phyloP scores from a whole-genome alignment of 2,113 vertebrate genomes.

The Capreolus pygargus region DNA sequence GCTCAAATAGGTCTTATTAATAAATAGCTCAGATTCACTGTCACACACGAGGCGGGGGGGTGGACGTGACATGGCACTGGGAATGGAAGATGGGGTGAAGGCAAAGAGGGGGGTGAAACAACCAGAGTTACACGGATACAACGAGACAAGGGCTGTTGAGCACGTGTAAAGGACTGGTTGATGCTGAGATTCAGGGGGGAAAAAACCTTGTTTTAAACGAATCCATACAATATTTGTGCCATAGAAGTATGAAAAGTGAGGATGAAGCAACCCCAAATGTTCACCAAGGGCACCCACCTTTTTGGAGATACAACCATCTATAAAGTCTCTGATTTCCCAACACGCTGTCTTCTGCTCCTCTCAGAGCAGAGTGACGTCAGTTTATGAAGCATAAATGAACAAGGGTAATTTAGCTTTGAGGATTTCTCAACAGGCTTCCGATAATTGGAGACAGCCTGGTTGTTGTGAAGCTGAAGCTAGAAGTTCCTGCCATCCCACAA shows the following conservation, averaged over 20 bases:
- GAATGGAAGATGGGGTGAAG: background rate
- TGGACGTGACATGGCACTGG: background rate
- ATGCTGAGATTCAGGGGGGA: background rate
- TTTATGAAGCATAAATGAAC: conserved; percentile 4
- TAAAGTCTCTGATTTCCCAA: background rate
- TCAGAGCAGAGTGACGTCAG: background rate
- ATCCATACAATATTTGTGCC: background rate
- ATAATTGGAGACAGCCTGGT: background rate
- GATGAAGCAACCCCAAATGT: background rate
- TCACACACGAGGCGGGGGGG: background rate
- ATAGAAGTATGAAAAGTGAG: background rate
- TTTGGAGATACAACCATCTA: background rate
- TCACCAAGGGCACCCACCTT: background rate
- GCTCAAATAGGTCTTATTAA: background rate
- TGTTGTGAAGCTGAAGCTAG: background rate
- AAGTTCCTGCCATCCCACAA: conserved; percentile 2
- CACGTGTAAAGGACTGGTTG: background rate
- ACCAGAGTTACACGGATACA: background rate
- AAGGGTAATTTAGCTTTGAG: conserved; percentile 42
- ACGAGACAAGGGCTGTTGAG: background rate
- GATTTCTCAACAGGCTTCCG: conserved; percentile 32
- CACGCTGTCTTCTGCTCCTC: background rate
- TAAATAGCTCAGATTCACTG: background rate
- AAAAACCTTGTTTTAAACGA: background rate
- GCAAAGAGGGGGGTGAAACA: background rate